Evolutionary conservation across 2,797 vertebrate genomes (phyloP).

Genomic region (Enteromius mattozi): DNA sequence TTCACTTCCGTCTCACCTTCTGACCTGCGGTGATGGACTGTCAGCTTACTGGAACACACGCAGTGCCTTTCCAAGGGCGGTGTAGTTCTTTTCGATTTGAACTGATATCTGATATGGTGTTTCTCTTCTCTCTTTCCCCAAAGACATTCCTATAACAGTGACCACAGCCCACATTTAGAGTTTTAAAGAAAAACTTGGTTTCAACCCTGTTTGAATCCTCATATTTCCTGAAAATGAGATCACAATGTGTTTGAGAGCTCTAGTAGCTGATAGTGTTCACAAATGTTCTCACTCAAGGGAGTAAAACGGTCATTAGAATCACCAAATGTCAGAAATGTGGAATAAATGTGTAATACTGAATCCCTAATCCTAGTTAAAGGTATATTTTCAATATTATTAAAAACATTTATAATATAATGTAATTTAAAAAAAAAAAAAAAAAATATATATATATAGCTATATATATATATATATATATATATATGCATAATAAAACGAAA

Average conservation of each 20-base stretch:
- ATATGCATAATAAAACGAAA: neutral
- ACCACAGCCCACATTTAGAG: constrained; percentile 61
- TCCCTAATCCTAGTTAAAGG: neutral
- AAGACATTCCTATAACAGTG: constrained; percentile 58
- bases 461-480: too few relatives aligned
- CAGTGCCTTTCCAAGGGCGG: constrained; percentile 43
- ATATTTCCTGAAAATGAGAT: constrained; percentile 57
- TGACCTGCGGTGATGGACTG: constrained; percentile 52
- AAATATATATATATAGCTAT: too few relatives aligned
- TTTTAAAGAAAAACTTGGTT: constrained; percentile 61
- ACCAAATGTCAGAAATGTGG: neutral
- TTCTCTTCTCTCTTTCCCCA: constrained; percentile 57
- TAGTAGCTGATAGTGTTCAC: neutral
- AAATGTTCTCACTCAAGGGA: neutral
- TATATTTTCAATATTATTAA: neutral
- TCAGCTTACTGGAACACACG: constrained; percentile 59
- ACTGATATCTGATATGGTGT: constrained; percentile 57
- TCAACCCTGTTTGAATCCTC: constrained; percentile 46
- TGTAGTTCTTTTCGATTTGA: constrained; percentile 49
- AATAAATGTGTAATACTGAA: neutral
- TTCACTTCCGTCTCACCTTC: constrained; percentile 58
- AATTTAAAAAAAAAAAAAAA: too few relatives aligned
- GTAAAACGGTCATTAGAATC: neutral
- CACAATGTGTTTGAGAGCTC: constrained; percentile 26
- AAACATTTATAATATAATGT: too few relatives aligned